Base-by-base conservation (phyloP, 2,888 invertebrate genomes). In the Lithosia quadra region DNA sequence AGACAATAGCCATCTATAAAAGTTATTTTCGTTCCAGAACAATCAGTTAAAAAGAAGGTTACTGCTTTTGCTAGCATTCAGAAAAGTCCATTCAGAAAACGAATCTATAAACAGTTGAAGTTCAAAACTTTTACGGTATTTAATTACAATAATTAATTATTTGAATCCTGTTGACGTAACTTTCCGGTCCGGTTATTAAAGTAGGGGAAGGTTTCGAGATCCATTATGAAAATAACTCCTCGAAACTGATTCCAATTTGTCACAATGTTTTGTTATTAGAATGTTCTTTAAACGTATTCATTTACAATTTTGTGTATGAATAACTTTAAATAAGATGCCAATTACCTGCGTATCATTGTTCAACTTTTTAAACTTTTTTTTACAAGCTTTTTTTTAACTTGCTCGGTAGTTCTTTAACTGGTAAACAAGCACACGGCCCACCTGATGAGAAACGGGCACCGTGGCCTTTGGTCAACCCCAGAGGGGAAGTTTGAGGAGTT, bases 91-190 rank as follows among this genome's bases (percentile, higher is more conserved):
- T 60, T 22, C 18, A 21, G 22, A 49, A 22, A 39, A 36, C 39
- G 15, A 60, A 60, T 60, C 22, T 36, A 60, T 60, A 39, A 22
- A 60, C 36, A 60, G 39, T 24, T 21, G 60, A 39, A 36, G 13
- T 36, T 59, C 59, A 36, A 59, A 60, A 60, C 60, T 60, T 39
- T 60, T 39, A 22, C 9, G 22, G 36, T 60, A 36, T 39, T 60
- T 39, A 39, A 60, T 60, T 60, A 60, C 60, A 60, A 60, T 60
- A 60, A 60, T 60, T 60, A 60, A 60, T 60, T 22, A 39, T 22
- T 60, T 60, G 22, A 60, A 60, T 18, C 36, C 22, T 15, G 60
- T 39, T 24, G 34, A 59, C 21, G 59, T 59, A 39, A 60, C 60
- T 60, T 60, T 36, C 39, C 22, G 39, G 36, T 39, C 60, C 22